Base-by-base conservation (phyloP, 2,888 invertebrate species). In the Drosophila aldrichi region DNA sequence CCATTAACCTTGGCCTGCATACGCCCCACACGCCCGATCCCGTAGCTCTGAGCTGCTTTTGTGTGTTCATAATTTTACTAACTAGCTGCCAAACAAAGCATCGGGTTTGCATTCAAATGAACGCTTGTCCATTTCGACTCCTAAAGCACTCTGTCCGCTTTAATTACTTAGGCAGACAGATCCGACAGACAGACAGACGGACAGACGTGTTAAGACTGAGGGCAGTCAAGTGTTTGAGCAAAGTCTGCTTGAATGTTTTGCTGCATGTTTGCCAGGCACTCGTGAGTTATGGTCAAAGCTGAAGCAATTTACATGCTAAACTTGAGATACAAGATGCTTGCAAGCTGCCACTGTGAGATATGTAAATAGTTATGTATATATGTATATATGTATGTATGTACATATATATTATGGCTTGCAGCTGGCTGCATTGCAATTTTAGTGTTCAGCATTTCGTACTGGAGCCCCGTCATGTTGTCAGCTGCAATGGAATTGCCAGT, bases 1-100 rank as follows among this genome's bases (percentile, higher is more conserved):
- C 52, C 86, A 69, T 83, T 86, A 85, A 86, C 84, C 84, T 86
- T 88, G 88, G 79, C 86, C 82, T 82, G 83, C 77, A 86, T 86
- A 79, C 79, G 72, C 74, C 36, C 14, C 36, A 32, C 10, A 7
- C 29, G 5, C 29, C 25, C 2, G 25, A 25, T 29, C 29, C 29
- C 29, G 8, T 7, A 25, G 36, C 44, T 46, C 7, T 38, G 10
- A n/a, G n/a, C 20, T 29, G 16, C 14, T 46, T 49, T n/a, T n/a
- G 62, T 63, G 54, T 60, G 60, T 49, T 56, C 46, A 38, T 20
- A 57, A 38, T 56, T 67, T 52, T 67, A 22, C 29, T 22, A 60
- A 59, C 29, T 36, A 55, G 52, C 16, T 44, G 32, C 57, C 32
- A 60, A 46, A 64, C 60, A 66, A 62, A 48, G 70, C 49, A 56